Base-by-base conservation (phyloP, 1,140 invertebrate species). In the Drosophila simulans region DNA sequence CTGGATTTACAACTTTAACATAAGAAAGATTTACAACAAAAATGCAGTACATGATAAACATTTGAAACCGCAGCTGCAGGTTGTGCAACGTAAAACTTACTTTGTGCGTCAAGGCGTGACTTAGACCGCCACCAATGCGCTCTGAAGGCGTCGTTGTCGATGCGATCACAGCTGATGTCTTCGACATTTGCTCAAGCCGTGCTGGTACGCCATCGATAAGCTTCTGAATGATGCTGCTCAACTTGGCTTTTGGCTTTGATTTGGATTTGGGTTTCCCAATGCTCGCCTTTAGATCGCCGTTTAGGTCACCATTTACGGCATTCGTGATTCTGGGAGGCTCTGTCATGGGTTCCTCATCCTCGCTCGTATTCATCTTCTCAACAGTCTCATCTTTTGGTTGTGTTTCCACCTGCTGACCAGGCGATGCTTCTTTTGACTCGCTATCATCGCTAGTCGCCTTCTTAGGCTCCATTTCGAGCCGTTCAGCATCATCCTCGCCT, bases 341-440 rank as follows among this genome's bases (percentile, higher is more conserved):
- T 11, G 63, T 55, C 53, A 74, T 52, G 25, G 64, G 76, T 57
- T 81, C 77, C 8, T 80, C 80, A 31, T 89, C 79, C 42, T 91
- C 91, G 53, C 79, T 91, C n/a, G 88, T 91, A 43, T 90, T 91
- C 88, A 91, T 92, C 69, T 92, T 91, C 46, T 91, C 91, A 10
- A 65, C 55, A 46, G 42, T 52, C 20, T 69, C 43, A 37, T 66
- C 75, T 17, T 63, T 81, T 22, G 62, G 12, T 37, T 79, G 42
- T 4, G 52, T 13, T 37, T 75, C 53, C 5, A 40, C 31, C 13
- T 66, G 65, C 15, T 39, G 40, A 31, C 17, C 20, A 42, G 60
- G 2, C 11, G 20, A 15, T 20, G n/a, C 56, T 25, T 22, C 56
- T 5, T 25, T 35, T 31, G 37, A 56, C 37, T 59, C 69, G 22